A percentile compares a stretch with the other conserved stretches of the same genome.
phyloP scores from a whole-genome alignment of 1,140 invertebrate species.

The Drosophila nigromelanica region DNA sequence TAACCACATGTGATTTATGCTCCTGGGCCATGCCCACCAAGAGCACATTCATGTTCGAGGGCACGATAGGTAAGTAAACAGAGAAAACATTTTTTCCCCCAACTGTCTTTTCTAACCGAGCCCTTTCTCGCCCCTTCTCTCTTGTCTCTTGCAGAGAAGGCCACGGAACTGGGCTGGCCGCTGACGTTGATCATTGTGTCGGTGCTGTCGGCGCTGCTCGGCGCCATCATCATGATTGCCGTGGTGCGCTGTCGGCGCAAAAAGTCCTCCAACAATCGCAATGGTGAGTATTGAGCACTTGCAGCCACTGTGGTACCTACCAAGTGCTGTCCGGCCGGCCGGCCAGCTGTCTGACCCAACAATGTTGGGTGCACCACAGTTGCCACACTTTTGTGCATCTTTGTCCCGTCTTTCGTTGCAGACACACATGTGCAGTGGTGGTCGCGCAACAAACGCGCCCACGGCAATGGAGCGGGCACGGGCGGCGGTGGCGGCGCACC shows the following conservation, averaged over 20 bases:
- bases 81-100: constrained; percentile 8
- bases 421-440: constrained; percentile 83
- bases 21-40: constrained; percentile 86
- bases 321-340: too few species aligned
- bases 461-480: constrained; percentile 55
- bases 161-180: constrained; percentile 85
- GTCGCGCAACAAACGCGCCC: constrained; percentile 81
- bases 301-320: neutral
- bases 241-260: constrained; percentile 84
- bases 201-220: constrained; percentile 85
- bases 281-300: constrained; percentile 66
- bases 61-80: constrained; percentile 78
- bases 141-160: constrained; percentile 81
- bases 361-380: constrained; percentile 1
- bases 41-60: constrained; percentile 83
- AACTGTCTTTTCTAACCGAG: constrained; percentile 8
- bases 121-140: neutral
- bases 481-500: constrained; percentile 48
- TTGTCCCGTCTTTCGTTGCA: constrained; percentile 36
- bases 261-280: constrained; percentile 81
- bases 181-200: constrained; percentile 85
- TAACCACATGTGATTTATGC: constrained; percentile 89
- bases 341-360: too few species aligned
- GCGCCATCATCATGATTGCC: constrained; percentile 85
- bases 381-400: constrained; percentile 23